Evolutionary conservation across 2,888 invertebrate species (phyloP), one percentile per base, ranked within the genome.

Genomic region (Tricholauxania praeusta): DNA sequence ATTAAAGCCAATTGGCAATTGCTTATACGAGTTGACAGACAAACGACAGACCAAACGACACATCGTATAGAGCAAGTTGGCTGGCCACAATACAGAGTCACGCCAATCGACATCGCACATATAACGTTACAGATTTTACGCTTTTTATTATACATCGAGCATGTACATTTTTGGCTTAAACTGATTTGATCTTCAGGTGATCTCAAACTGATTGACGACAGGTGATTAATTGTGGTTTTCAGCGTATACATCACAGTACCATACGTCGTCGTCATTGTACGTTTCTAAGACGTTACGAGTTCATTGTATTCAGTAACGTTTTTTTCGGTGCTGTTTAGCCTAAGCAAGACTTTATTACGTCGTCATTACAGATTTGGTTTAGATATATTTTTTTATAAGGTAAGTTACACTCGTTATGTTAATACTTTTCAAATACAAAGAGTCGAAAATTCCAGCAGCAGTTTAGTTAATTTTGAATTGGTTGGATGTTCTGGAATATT

Each of bases 201-300:
- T 68, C 39, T 39, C 68, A 17, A 48, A 57, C 59, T 68, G 68
- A 32, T 75, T 76, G 80, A 82, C 83, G 82, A 83, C 82, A 83
- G 82, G 82, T 82, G 82, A 82, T 82, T 82, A 82, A 82, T 82
- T 82, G 82, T 82, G 79, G 80, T 79, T 77, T 75, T 78, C 78
- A 72, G 79, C 72, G 51, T 57, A 52, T 71, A 64, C 74, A 59
- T 53, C 53, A 62, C 53, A 62, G 49, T 48, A 12, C 60, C 60
- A 66, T 52, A 67, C 49, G 48, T 55, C 22, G 32, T 75, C 68
- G 74, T 73, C 76, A 73, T 72, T 51, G 73, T 64, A 71, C 64
- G 55, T 64, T 49, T 74, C 68, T 39, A 39, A 39, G 39, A 39
- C 39, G 39, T 39, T 39, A n/a, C 7, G 39, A 39, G 39, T 39